Percentiles rank a stretch among this genome's conserved stretches.
Evolutionary conservation across 2,888 invertebrate species (phyloP).

Genomic region (Monoplex corrugatus): DNA sequence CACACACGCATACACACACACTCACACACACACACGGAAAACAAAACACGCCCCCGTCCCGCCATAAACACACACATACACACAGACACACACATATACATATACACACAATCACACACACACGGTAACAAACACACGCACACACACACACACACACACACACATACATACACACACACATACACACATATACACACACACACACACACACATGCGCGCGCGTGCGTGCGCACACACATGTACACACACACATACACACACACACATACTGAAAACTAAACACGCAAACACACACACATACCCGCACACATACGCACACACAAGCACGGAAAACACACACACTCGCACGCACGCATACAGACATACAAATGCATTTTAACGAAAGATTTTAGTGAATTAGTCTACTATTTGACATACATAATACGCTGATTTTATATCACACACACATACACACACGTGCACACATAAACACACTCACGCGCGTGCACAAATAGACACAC

Average conservation of each 20-base stretch:
- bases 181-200: neutral
- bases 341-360: neutral
- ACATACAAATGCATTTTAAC: neutral
- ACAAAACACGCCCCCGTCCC: neutral
- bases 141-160: neutral
- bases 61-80: slow-evolving; percentile 10
- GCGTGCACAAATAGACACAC: too few relatives aligned
- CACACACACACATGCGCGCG: too few relatives aligned
- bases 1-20: neutral
- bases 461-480: too few relatives aligned
- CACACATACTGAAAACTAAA: too few relatives aligned
- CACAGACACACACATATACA: slow-evolving; percentile 19
- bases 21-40: neutral
- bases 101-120: neutral
- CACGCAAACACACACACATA: neutral
- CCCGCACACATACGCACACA: too few relatives aligned
- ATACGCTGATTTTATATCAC: too few relatives aligned
- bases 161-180: slow-evolving; percentile 11
- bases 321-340: too few relatives aligned
- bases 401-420: too few relatives aligned
- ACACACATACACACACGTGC: too few relatives aligned
- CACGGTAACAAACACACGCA: neutral
- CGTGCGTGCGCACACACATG: too few relatives aligned
- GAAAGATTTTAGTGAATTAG: too few relatives aligned
- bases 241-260: too few relatives aligned